These are phyloP conservation scores for Micromesistius poutassou DNA, from an alignment of 2,797 vertebrate genomes.

Conservation along the genomic window DNA sequence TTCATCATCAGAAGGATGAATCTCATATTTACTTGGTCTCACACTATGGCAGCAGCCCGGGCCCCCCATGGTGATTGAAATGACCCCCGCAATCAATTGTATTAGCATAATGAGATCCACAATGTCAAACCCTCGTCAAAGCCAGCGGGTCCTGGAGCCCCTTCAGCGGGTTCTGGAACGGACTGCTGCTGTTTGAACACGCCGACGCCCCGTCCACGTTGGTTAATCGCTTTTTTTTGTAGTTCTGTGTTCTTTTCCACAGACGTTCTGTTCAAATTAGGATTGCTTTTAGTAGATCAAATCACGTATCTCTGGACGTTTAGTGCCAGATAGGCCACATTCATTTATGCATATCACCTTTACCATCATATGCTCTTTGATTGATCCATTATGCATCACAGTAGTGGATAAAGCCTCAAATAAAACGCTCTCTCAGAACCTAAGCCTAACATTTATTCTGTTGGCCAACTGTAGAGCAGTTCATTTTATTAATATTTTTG, in stretches of 20 bases:
- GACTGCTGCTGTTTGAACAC: background rate
- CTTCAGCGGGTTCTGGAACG: conserved; percentile 1
- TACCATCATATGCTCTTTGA: background rate
- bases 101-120: conserved; percentile 67
- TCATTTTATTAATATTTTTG: background rate
- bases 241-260: background rate
- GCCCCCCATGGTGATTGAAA: conserved; percentile 41
- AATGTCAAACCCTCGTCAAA: conserved; percentile 52
- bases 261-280: background rate
- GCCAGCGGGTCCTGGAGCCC: conserved; percentile 35
- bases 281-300: background rate
- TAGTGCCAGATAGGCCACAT: background rate
- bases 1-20: conserved; percentile 22
- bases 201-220: background rate
- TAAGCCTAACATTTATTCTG: too few relatives aligned
- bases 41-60: conserved; percentile 53
- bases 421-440: background rate
- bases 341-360: background rate
- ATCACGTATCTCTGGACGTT: background rate
- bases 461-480: too few relatives aligned
- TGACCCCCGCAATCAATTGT: conserved; percentile 36
- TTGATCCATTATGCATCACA: conserved; percentile 1
- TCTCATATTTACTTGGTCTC: conserved; percentile 47
- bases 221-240: too few relatives aligned
- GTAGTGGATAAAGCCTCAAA: background rate